A percentile compares a stretch with the other conserved stretches of the same genome.
These are phyloP conservation scores for Enteromius treurensis DNA, from an alignment of 2,797 vertebrate genomes.

Conservation along the genomic window DNA sequence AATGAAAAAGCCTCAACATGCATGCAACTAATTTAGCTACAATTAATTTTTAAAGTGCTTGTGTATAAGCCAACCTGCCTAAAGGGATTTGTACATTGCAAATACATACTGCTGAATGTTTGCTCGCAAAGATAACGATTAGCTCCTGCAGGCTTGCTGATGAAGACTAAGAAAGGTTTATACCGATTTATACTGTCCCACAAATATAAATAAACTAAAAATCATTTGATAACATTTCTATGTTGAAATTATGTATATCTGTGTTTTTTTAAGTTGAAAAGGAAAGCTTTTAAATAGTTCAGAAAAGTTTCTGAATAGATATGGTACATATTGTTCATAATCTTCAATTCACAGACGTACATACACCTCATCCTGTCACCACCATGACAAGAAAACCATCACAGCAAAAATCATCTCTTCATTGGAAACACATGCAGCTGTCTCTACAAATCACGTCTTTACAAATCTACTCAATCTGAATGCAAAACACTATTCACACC, in stretches of 20 bases:
- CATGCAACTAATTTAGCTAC: not conserved
- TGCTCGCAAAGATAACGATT: conserved; percentile 58
- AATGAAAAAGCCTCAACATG: not conserved
- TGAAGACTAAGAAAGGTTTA: no score
- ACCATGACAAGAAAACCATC: not conserved
- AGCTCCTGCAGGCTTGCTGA: not conserved
- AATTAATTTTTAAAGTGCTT: not conserved
- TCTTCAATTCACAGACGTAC: not conserved
- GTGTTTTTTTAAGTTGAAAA: not conserved
- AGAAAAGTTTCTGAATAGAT: not conserved
- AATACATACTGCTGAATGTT: conserved; percentile 68
- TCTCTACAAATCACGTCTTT: not conserved
- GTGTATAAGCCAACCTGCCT: not conserved
- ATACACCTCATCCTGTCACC: not conserved
- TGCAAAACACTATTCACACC: not conserved
- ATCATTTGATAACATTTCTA: not conserved
- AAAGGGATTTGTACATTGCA: conserved; percentile 63
- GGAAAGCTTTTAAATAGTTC: not conserved
- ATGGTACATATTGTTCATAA: not conserved
- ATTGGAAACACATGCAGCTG: not conserved
- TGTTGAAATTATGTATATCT: not conserved
- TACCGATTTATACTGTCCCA: not conserved
- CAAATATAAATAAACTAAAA: not conserved
- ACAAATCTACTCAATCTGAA: not conserved
- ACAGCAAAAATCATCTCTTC: not conserved